A percentile compares a stretch with the other conserved stretches of the same genome.
These are phyloP conservation scores for Cebidichthys violaceus DNA, from an alignment of 2,113 vertebrate species.

Conservation along the genomic window DNA sequence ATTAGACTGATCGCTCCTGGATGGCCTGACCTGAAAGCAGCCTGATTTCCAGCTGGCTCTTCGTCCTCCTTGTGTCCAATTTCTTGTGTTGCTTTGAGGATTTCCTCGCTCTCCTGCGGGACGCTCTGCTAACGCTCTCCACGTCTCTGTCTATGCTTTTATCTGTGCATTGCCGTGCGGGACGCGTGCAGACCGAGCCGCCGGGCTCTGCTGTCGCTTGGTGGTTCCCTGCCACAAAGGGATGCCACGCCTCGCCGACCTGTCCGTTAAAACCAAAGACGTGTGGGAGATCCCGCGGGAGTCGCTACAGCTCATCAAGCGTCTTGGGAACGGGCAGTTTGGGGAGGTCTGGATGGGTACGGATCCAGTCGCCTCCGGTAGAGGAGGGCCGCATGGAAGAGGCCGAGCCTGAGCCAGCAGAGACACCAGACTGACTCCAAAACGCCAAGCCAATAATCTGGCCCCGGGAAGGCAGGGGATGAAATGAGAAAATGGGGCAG, in stretches of 20 bases:
- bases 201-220: slow-evolving; percentile 98
- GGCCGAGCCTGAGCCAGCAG: slow-evolving; percentile 15
- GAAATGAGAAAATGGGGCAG: slow-evolving; percentile 34
- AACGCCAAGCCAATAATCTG: slow-evolving; percentile 21
- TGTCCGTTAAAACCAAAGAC: slow-evolving; percentile 99
- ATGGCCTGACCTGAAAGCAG: slow-evolving; percentile 26
- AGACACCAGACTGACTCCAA: slow-evolving; percentile 36
- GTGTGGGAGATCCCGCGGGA: slow-evolving; percentile 99
- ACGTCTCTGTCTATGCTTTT: slow-evolving; percentile 35
- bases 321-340: slow-evolving; percentile 98
- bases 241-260: slow-evolving; percentile 97
- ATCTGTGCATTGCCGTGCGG: slow-evolving; percentile 34
- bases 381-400: slow-evolving; percentile 83
- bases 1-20: slow-evolving; percentile 21
- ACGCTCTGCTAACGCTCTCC: slow-evolving; percentile 46
- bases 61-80: background rate
- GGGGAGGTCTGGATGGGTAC: slow-evolving; percentile 99
- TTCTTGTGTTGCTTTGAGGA: background rate
- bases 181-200: slow-evolving; percentile 91
- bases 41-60: slow-evolving; percentile 7
- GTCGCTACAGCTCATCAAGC: slow-evolving; percentile 98
- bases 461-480: background rate
- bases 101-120: slow-evolving; percentile 3
- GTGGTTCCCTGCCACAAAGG: slow-evolving; percentile 98
- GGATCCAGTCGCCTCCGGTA: slow-evolving; percentile 81